Evolutionary conservation across 1,140 invertebrate genomes (phyloP), one percentile per base, ranked within the genome.

Genomic region (Phenacoccus solenopsis): DNA sequence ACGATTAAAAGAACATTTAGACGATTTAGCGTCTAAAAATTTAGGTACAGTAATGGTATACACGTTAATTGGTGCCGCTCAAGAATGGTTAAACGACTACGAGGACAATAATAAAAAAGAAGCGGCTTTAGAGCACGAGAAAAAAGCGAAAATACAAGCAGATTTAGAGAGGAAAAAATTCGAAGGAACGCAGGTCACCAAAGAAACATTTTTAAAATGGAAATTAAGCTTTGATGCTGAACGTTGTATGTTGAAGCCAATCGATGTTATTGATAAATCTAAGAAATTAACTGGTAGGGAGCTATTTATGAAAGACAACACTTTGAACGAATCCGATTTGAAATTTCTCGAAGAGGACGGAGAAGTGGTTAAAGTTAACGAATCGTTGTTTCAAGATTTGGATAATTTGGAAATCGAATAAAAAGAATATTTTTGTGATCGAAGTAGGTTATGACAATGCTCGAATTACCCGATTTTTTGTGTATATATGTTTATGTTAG

Each of bases 1-100:
- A 74, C 80, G 96, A 10, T 82, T 88, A 61, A 80, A 86, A 73
- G 85, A 88, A 79, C 80, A 93, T 72, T 76, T 80, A 9, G 80
- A 87, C 76, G 84, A 89, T 79, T 90, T 92, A 81, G 89, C 86
- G 70, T 81, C 89, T 72, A 91, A 95, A 77, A 97, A 96, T 82
- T 75, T 97, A 71, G 96, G 96, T 1, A 98, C 94, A 88, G 94
- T 94, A 13, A 97, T 98, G 94, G 86, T 98, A 27, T 98, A 98
- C 78, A 97, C 94, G 25, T 79, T 98, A 75, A 94, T 98, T 1
- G 95, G 93, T 59, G 85, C 88, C 68, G 88, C 92, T 5, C 90
- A 94, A 80, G 96, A 98, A 80, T 94, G 92, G 91, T 80, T 96
- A 0, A 93, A 93, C 80, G 84, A 85, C 24, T 86, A 88, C 73